Evolutionary conservation across 92 coral and sea anemone species (phyloP).

Genomic region (Epizoanthus stellaris): DNA sequence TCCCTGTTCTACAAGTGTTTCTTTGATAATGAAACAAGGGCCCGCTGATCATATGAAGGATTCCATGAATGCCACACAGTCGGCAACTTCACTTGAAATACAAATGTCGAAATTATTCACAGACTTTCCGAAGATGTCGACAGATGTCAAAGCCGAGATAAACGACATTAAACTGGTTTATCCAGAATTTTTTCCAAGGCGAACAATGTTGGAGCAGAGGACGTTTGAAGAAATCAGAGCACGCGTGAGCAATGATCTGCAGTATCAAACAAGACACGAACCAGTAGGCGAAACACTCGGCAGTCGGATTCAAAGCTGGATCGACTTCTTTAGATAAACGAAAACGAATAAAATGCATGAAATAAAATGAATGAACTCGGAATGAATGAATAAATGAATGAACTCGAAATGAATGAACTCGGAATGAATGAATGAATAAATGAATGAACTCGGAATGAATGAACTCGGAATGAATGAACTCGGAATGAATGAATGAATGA

Average conservation of each 20-base stretch:
- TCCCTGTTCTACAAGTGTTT: too few species aligned
- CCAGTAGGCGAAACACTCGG: background rate
- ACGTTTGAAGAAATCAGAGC: constrained; percentile 1
- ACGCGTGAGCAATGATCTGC: background rate
- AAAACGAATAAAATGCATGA: too few species aligned
- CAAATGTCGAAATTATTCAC: background rate
- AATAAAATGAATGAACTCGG: too few species aligned
- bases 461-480: too few species aligned
- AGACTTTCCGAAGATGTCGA: background rate
- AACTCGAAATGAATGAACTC: too few species aligned
- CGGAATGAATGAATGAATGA: too few species aligned
- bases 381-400: too few species aligned
- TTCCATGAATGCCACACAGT: background rate
- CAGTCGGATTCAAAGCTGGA: background rate
- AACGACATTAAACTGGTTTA: constrained; percentile 6
- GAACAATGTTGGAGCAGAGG: constrained; percentile 5
- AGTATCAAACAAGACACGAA: background rate
- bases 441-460: too few species aligned
- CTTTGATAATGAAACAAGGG: too few species aligned
- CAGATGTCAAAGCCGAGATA: too few species aligned
- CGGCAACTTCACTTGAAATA: background rate
- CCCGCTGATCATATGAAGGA: background rate
- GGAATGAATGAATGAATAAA: too few species aligned
- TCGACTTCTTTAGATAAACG: background rate
- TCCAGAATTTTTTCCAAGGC: constrained; percentile 25